These are phyloP conservation scores for Cybosia mesomella DNA, from an alignment of 2,888 invertebrate genomes.

Conservation along the genomic window DNA sequence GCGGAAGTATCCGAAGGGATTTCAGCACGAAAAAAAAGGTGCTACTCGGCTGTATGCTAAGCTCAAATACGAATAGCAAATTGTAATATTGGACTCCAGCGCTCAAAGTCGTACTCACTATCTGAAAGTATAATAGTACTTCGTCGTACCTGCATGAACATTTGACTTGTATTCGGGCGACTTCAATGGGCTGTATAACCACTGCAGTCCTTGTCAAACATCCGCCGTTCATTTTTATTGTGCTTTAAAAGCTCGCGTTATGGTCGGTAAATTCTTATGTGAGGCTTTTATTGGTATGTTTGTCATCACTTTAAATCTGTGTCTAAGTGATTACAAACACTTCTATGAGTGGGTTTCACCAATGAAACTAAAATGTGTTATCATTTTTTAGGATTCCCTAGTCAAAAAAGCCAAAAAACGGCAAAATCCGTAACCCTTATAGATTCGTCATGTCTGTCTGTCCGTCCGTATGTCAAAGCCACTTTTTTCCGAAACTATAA, in stretches of 20 bases:
- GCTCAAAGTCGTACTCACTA: not conserved
- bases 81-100: not conserved
- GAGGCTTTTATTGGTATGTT: slow-evolving; percentile 5
- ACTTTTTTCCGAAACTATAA: no score
- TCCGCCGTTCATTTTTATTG: slow-evolving; percentile 16
- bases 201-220: slow-evolving; percentile 15
- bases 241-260: slow-evolving; percentile 9
- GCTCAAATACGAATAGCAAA: not conserved
- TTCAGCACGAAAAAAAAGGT: no score
- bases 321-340: not conserved
- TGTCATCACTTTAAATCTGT: slow-evolving; percentile 5
- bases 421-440: no score
- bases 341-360: not conserved
- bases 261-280: slow-evolving; percentile 2
- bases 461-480: no score
- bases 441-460: no score
- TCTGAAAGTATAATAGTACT: not conserved
- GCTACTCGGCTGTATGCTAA: not conserved
- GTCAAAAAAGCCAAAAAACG: no score
- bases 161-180: not conserved
- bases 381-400: no score
- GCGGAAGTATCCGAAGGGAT: no score
- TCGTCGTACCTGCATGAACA: not conserved
- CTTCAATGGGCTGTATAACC: slow-evolving; percentile 10
- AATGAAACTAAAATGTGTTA: not conserved